Base-by-base conservation (phyloP, 2,888 invertebrate genomes). In the Melangyna quadrimaculata region DNA sequence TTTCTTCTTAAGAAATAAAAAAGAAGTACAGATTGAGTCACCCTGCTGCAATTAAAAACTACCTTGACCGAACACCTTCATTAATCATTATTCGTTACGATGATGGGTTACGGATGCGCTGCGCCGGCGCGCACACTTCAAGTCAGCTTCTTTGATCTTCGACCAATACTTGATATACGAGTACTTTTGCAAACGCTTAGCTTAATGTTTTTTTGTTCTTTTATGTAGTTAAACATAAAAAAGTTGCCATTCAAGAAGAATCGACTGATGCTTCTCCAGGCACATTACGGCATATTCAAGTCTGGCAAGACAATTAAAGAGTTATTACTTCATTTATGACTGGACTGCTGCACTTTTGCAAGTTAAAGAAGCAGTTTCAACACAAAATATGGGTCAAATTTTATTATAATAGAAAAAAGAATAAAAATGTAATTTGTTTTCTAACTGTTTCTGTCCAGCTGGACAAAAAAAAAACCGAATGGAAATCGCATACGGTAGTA, bases 51-150 rank as follows among this genome's bases (percentile, higher is more conserved):
- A 7, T 51, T 5, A 27, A 37, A 27, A n/a, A 27, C 45, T 43
- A 12, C 45, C 73, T 63, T 32, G 40, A 27, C 57, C 57, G 73
- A 70, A 74, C 63, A 59, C 65, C 40, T 53, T 75, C 75, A 84
- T 84, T 84, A 84, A 75, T 63, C 75, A 67, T 65, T 75, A 75
- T 71, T 79, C 79, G 84, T 84, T 79, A 75, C 17, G 74, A 51
- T 84, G 79, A 84, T 75, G 75, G 67, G 59, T 72, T 84, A 75
- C 75, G 84, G 79, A 84, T 79, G 84, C 74, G 69, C 69, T 78
- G 83, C 69, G 79, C 73, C 59, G 63, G 70, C 53, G 74, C 73
- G 74, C 75, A 67, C 74, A 71, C 79, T 84, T 55, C 61, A 37
- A 71, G 32, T 53, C 71, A 72, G 55, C 29, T 37, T 53, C 79